Base-by-base conservation (phyloP, 2,113 vertebrate genomes). In the Ailuropoda melanoleuca region DNA sequence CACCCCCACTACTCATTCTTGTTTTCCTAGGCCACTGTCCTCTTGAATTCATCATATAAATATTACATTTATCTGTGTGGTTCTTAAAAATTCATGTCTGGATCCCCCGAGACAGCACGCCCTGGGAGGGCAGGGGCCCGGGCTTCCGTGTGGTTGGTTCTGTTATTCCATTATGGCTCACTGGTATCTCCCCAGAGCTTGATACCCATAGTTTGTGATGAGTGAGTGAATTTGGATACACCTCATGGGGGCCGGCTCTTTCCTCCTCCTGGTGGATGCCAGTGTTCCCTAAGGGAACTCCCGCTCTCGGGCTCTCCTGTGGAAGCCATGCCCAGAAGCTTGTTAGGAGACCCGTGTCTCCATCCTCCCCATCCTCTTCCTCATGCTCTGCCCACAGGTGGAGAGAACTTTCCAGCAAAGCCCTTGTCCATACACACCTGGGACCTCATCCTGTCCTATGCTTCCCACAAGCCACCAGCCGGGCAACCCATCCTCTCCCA, bases 341-440 rank as follows among this genome's bases (percentile, higher is more conserved):
- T 10, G 13, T 13, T 13, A 2, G 26, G 4, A 68, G 39, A 9
- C 29, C 12, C 2, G 5, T 11, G 3, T 43, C 85, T 60, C 60
- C 66, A 53, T 50, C 68, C n/a, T 26, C 55, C 37, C 46, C 34
- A 13, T 24, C 56, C 18, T 19, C 37, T n/a, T 4, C 4, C 11
- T 34, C 13, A 0, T 3, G 6, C 58, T 80, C 62, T 31, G 56
- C 26, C 64, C 46, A 34, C 0, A 50, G 26, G 7, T 48, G 21
- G 37, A 81, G 34, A 92, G 70, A 91, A 53, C 39, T 29, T 82
- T 4, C 85, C 37, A 93, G 86, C 43, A 75, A 70, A 80, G 12
- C 18, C 10, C 10, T 11, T 90, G 4, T 29, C 56, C 8, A 3
- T 4, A 37, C 34, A n/a, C n/a, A n/a, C 55, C 56, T n/a, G 24